Evolutionary conservation across 1,140 invertebrate genomes (phyloP).

Genomic region (Coptotermes formosanus): DNA sequence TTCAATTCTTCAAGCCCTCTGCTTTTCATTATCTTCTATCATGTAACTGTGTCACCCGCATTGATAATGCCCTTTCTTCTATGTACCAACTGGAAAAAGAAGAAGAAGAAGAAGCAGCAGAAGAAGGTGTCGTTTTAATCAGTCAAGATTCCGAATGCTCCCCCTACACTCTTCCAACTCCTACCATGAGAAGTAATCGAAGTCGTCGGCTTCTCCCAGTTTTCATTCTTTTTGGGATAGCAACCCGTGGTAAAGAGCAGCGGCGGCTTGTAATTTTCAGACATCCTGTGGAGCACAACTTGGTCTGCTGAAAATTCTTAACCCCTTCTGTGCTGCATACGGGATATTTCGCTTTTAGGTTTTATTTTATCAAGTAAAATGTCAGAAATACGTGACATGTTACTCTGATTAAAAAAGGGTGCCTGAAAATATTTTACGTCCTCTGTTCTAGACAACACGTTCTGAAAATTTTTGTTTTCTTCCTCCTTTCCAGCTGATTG

Average conservation of each 20-base stretch:
- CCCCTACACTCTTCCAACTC: not conserved
- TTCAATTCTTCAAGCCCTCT: not conserved
- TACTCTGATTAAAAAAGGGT: no score
- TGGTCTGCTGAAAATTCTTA: no score
- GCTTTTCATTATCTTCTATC: not conserved
- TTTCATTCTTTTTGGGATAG: not conserved
- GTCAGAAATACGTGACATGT: no score
- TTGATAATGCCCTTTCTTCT: not conserved
- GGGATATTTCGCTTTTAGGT: no score
- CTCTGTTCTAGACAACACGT: no score
- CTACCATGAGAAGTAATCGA: not conserved
- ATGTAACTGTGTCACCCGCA: not conserved
- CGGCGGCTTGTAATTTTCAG: not conserved
- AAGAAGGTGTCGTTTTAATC: conserved; percentile 24
- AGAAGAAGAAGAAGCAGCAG: not conserved
- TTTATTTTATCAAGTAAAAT: no score
- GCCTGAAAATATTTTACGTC: no score
- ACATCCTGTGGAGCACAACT: no score
- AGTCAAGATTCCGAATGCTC: not conserved
- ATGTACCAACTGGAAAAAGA: not conserved
- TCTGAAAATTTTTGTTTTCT: no score
- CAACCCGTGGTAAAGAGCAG: not conserved
- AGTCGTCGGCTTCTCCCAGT: not conserved
- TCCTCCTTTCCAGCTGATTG: no score
- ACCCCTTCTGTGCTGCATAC: no score